These are phyloP conservation scores for Nothoprocta perdicaria DNA, from an alignment of 2,113 vertebrate genomes.

Conservation along the genomic window DNA sequence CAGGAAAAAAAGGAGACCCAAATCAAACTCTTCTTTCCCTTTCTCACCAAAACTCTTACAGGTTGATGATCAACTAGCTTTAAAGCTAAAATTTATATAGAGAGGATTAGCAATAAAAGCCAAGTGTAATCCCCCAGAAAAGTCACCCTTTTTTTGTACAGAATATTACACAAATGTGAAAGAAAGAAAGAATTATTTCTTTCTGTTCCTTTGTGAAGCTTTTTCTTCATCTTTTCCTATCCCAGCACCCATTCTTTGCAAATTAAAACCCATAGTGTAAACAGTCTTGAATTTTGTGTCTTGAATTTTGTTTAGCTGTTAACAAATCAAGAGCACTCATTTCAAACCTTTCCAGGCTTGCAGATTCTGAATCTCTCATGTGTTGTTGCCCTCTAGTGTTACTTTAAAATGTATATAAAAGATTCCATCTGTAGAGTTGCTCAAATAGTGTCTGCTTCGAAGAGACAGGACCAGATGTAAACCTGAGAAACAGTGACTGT, in stretches of 20 bases:
- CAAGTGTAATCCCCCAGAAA: neutral
- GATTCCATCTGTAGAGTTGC: neutral
- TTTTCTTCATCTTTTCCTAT: neutral
- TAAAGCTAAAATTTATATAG: neutral
- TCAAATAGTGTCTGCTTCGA: neutral
- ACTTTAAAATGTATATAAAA: neutral
- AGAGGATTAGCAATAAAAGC: neutral
- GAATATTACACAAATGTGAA: neutral
- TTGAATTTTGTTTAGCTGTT: neutral
- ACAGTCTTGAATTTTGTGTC: neutral
- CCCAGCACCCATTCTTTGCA: neutral
- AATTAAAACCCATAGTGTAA: conserved; percentile 8
- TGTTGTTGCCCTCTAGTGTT: conserved; percentile 72
- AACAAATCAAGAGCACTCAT: neutral
- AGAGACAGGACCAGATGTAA: neutral
- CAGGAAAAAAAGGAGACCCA: neutral
- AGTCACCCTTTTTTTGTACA: neutral
- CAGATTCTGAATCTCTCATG: conserved; percentile 14
- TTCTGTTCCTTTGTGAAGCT: neutral
- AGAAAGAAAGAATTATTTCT: neutral
- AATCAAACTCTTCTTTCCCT: neutral
- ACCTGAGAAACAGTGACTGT: neutral
- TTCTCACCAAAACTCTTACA: neutral
- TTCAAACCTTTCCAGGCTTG: neutral
- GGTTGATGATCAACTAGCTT: neutral